A percentile compares a stretch with the other conserved stretches of the same genome.
phyloP scores from a whole-genome alignment of 2,888 invertebrate genomes.

The Malachius bipustulatus region DNA sequence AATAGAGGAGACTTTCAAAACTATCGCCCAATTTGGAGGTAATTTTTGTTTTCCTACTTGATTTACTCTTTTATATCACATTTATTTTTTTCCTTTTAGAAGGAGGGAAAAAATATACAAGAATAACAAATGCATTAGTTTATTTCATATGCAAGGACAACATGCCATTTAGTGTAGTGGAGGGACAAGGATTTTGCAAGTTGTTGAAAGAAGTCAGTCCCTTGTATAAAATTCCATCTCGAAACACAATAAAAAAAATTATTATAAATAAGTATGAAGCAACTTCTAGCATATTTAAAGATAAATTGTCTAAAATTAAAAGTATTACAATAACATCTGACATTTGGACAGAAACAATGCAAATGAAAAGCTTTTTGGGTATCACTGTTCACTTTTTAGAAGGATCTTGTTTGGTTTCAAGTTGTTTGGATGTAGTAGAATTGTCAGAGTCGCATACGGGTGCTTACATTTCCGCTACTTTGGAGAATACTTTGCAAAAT shows the following conservation, averaged over 20 bases:
- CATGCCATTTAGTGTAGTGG: conserved; percentile 14
- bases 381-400: conserved; percentile 11
- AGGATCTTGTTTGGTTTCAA: neutral
- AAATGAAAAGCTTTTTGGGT: conserved; percentile 18
- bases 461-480: conserved; percentile 5
- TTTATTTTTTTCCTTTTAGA: conserved; percentile 17
- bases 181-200: conserved; percentile 17
- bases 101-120: conserved; percentile 10
- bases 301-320: conserved; percentile 12
- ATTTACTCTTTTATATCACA: no score
- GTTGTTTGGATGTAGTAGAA: conserved; percentile 6
- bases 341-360: conserved; percentile 19
- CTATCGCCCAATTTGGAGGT: no score
- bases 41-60: no score
- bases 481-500: conserved; percentile 7
- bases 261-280: conserved; percentile 15
- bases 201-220: conserved; percentile 14
- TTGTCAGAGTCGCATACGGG: conserved; percentile 9
- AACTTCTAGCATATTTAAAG: conserved; percentile 10
- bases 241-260: conserved; percentile 13
- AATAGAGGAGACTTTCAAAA: no score
- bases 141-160: conserved; percentile 18
- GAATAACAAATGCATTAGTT: conserved; percentile 15
- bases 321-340: conserved; percentile 17
- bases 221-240: conserved; percentile 16